These are phyloP conservation scores for Dicranocentrus wangi DNA, from an alignment of 2,888 invertebrate genomes.

Conservation along the genomic window DNA sequence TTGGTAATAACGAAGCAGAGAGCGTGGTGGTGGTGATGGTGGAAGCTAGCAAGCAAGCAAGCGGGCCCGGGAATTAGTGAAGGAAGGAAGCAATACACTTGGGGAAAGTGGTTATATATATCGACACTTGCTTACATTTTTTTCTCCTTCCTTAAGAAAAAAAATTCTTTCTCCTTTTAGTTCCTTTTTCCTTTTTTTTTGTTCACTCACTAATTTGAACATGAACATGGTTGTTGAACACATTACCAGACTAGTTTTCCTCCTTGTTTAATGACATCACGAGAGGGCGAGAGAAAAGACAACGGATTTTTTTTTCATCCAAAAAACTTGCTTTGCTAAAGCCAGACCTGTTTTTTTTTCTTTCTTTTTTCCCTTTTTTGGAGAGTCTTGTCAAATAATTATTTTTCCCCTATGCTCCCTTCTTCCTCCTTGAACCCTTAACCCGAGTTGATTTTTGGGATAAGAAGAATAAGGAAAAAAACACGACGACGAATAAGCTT, in stretches of 20 bases:
- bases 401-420: conserved; percentile 31
- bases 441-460: too few relatives aligned
- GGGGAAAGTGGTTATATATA: conserved; percentile 57
- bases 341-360: too few relatives aligned
- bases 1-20: conserved; percentile 49
- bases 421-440: background rate
- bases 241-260: conserved; percentile 22
- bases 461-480: too few relatives aligned
- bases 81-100: conserved; percentile 59
- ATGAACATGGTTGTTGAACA: conserved; percentile 52
- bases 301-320: background rate
- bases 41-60: background rate
- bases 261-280: conserved; percentile 44
- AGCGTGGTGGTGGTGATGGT: background rate
- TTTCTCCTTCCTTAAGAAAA: background rate
- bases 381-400: conserved; percentile 55
- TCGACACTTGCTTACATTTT: conserved; percentile 31
- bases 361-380: background rate
- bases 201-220: conserved; percentile 56
- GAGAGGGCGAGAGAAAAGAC: background rate
- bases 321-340: background rate
- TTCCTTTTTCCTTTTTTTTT: conserved; percentile 1
- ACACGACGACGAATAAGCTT: too few relatives aligned
- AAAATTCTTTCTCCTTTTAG: conserved; percentile 13
- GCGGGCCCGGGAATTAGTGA: conserved; percentile 42